Evolutionary conservation across 1,140 invertebrate species (phyloP), one percentile per base, ranked within the genome.

Genomic region (Drosophila tani): DNA sequence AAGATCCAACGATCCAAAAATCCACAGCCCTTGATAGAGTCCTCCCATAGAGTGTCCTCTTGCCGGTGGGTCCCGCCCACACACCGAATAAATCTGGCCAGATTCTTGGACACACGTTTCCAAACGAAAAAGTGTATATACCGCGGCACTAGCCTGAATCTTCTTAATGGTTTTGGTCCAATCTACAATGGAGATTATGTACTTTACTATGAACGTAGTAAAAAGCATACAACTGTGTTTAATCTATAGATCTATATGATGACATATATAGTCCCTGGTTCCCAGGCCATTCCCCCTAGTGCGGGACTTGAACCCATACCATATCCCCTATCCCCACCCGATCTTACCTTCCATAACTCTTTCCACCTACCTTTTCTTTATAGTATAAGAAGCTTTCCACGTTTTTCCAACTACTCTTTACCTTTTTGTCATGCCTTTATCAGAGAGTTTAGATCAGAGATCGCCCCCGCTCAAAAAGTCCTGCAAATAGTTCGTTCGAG

Each of bases 101-200:
- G 12, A 27, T 19, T 6, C 50, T 53, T 32, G 50, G 27, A 53
- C 2, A 19, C 11, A 51, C 2, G 15, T 50, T 53, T 35, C 29
- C 21, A 43, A 51, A 29, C 14, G 21, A 29, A 35, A 29, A 38
- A 46, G 38, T 40, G 35, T 60, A 85, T 78, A 82, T 83, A 82
- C 85, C 83, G 78, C 74, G 78, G 86, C 91, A 91, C 73, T 82
- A 87, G 91, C 80, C 74, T 81, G 91, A 92, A 92, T 92, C 91
- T 87, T 81, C 85, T 92, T 92, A 92, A 92, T 92, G 91, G 91
- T 92, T 92, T 92, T 92, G 86, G 91, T 91, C 91, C 91, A 92
- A 91, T 92, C 88, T 92, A 87, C 91, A 71, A 92, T 92, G 91
- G 91, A 91, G 83, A 92, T 92, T 92, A 92, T 92, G 91, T 92